phyloP scores from a whole-genome alignment of 2,797 vertebrate species.

The Lepilemur septentrionalis region DNA sequence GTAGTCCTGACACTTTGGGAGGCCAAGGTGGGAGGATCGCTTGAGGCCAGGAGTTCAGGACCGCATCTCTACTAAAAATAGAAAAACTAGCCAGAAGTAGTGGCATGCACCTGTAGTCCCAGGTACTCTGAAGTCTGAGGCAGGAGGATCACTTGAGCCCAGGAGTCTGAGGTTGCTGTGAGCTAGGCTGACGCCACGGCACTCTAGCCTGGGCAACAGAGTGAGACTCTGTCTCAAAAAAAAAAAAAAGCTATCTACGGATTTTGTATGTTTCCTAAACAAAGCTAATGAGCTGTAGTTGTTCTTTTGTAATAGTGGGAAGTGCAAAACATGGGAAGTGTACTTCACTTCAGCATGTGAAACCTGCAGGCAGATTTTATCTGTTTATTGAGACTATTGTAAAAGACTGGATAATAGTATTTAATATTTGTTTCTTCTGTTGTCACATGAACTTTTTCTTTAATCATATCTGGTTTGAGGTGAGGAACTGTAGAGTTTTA shows the following conservation, averaged over 20 bases:
- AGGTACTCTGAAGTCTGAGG: too few species aligned
- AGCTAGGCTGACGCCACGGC: too few species aligned
- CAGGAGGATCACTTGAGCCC: too few species aligned
- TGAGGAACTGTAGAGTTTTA: neutral
- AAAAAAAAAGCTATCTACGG: neutral
- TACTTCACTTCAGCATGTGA: neutral
- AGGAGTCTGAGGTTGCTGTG: too few species aligned
- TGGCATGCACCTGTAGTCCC: too few species aligned
- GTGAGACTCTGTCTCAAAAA: too few species aligned
- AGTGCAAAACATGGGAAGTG: neutral
- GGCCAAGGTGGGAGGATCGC: too few species aligned
- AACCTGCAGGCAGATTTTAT: slow-evolving; percentile 6
- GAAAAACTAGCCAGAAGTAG: too few species aligned
- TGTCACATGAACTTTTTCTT: neutral
- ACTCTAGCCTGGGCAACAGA: too few species aligned
- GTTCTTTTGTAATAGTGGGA: neutral
- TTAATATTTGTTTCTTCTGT: slow-evolving; percentile 32
- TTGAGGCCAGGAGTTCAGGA: too few species aligned
- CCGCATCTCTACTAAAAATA: too few species aligned
- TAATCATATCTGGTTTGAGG: slow-evolving; percentile 7
- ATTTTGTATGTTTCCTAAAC: slow-evolving; percentile 33
- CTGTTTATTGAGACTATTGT: slow-evolving; percentile 27
- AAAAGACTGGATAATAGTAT: neutral
- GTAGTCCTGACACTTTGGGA: too few species aligned
- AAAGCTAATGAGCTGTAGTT: neutral